Conservation (phyloP, 2,113 vertebrate genomes). For the Seriola rivoliana region DNA sequence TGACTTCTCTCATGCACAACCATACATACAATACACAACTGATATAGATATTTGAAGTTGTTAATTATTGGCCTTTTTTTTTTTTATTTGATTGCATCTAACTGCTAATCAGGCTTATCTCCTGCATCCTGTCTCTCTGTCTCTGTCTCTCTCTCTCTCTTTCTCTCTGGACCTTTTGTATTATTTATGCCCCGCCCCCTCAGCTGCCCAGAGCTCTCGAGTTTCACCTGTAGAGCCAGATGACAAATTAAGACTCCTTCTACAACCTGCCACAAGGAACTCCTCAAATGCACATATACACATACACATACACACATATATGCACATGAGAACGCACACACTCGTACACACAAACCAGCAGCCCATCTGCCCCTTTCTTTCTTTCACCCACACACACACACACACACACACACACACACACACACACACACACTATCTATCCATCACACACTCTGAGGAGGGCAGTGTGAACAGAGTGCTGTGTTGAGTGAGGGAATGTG, state of each 20-base stretch:
- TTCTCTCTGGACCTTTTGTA: constrained; percentile 74
- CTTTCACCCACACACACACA: constrained; percentile 19
- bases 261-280: constrained; percentile 65
- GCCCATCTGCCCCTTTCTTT: constrained; percentile 34
- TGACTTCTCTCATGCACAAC: background rate
- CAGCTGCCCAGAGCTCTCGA: constrained; percentile 59
- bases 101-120: constrained; percentile 43
- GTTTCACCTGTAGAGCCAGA: constrained; percentile 80
- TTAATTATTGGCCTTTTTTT: constrained; percentile 14
- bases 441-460: constrained; percentile 65
- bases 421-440: constrained; percentile 10
- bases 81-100: constrained; percentile 25
- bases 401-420: constrained; percentile 17
- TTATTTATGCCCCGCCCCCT: constrained; percentile 83
- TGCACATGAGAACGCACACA: constrained; percentile 30
- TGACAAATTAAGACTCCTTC: constrained; percentile 84
- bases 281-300: constrained; percentile 52
- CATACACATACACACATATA: constrained; percentile 15
- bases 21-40: background rate
- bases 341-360: background rate
- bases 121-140: constrained; percentile 32
- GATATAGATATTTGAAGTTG: constrained; percentile 2
- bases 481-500: constrained; percentile 67
- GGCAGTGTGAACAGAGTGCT: constrained; percentile 53
- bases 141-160: constrained; percentile 33